Conservation (phyloP, 2,797 vertebrate species). For the Alosa sapidissima region DNA sequence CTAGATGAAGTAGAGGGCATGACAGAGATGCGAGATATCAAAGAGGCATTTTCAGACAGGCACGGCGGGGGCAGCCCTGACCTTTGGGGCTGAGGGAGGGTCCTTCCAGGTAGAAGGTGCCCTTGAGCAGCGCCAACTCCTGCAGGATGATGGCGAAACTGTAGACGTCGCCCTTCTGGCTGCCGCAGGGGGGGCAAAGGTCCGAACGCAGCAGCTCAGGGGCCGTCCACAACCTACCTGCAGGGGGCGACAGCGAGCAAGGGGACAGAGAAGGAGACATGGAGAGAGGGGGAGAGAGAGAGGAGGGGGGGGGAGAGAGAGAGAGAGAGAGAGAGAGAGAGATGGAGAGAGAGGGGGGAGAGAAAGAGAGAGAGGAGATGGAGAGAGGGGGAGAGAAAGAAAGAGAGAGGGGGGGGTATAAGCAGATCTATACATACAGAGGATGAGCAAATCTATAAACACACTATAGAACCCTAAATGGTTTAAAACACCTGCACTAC, state of each 20-base stretch:
- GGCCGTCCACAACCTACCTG: constrained; percentile 88
- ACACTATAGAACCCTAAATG: too few species aligned
- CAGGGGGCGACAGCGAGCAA: neutral
- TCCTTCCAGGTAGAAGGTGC: constrained; percentile 83
- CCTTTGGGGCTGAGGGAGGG: constrained; percentile 85
- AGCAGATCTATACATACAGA: too few species aligned
- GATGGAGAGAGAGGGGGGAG: too few species aligned
- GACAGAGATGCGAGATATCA: too few species aligned
- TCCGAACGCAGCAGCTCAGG: constrained; percentile 83
- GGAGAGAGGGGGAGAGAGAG: too few species aligned
- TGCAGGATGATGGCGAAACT: constrained; percentile 91
- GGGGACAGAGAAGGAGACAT: neutral
- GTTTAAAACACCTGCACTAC: too few species aligned
- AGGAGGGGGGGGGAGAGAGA: too few species aligned
- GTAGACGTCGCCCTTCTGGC: constrained; percentile 88
- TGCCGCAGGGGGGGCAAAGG: constrained; percentile 65
- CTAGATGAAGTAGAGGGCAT: neutral
- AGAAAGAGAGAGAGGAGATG: too few species aligned
- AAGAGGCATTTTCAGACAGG: neutral
- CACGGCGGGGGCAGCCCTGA: constrained; percentile 50
- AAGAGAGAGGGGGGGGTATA: too few species aligned
- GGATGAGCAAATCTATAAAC: too few species aligned
- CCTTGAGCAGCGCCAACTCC: constrained; percentile 84
- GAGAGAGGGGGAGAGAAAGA: too few species aligned
- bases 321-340: too few species aligned